A percentile compares a stretch with the other conserved stretches of the same genome.
These are phyloP conservation scores for Otolemur crassicaudatus DNA, from an alignment of 2,797 vertebrate species.

Conservation along the genomic window DNA sequence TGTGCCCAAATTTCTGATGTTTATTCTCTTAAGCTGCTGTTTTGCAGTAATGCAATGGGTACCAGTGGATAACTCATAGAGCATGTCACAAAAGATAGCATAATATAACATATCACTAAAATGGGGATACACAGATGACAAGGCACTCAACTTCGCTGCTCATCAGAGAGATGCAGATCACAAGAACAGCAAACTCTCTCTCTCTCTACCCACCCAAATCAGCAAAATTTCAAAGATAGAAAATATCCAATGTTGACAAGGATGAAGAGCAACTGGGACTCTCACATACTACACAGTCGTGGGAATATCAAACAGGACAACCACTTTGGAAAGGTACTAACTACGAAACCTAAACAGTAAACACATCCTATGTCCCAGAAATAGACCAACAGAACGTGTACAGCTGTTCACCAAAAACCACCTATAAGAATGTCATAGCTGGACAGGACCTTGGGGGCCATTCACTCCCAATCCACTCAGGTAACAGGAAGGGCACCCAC, in stretches of 20 bases:
- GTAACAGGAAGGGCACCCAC: rapidly evolving
- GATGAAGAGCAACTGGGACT: rapidly evolving
- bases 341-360: not conserved
- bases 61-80: not conserved
- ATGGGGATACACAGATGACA: rapidly evolving
- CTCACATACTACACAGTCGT: rapidly evolving
- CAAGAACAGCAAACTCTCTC: not conserved
- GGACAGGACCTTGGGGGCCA: not conserved
- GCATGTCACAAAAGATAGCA: too few species aligned
- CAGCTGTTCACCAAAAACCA: not conserved
- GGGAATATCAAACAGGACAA: rapidly evolving
- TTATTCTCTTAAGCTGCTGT: not conserved
- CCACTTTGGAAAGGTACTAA: not conserved
- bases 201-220: rapidly evolving
- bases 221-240: not conserved
- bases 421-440: rapidly evolving
- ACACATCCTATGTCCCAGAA: not conserved
- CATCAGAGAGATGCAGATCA: not conserved
- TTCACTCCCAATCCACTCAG: not conserved
- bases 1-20: not conserved
- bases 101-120: not conserved
- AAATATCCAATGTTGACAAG: rapidly evolving
- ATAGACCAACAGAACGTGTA: rapidly evolving
- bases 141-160: not conserved
- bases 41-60: rapidly evolving